Percentiles rank a stretch among this genome's conserved stretches.
Evolutionary conservation across 2,797 vertebrate species (phyloP).

Genomic region (Sciurus carolinensis): DNA sequence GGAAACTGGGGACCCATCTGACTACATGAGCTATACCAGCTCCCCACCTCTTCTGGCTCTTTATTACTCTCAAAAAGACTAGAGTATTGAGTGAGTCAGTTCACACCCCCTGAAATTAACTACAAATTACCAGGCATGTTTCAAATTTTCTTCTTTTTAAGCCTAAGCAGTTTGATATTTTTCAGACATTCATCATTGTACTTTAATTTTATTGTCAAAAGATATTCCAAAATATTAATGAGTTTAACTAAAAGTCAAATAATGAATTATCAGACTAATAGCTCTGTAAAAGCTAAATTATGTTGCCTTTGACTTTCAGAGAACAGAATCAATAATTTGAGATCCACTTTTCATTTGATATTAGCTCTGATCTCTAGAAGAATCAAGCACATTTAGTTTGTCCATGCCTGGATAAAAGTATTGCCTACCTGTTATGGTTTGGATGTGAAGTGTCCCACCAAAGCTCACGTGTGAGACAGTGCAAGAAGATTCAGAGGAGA

Average conservation of each 20-base stretch:
- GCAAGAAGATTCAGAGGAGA: no score
- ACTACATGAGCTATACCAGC: neutral
- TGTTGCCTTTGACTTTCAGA: conserved; percentile 75
- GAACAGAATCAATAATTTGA: conserved; percentile 76
- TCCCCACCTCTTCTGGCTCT: neutral
- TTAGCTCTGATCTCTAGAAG: conserved; percentile 72
- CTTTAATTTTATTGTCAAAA: conserved; percentile 56
- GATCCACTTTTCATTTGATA: conserved; percentile 74
- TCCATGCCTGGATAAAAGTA: conserved; percentile 75
- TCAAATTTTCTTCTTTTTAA: neutral
- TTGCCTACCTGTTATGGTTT: neutral
- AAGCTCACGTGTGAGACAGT: no score
- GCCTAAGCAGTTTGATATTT: neutral
- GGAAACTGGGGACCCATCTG: neutral
- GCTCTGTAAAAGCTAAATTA: conserved; percentile 55
- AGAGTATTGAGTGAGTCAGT: neutral
- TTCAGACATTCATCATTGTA: neutral
- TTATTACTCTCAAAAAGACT: neutral
- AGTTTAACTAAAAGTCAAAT: conserved; percentile 3
- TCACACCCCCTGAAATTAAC: neutral
- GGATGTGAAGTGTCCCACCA: no score
- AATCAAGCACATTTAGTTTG: conserved; percentile 72
- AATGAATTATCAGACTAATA: neutral
- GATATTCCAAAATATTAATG: neutral
- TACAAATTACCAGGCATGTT: neutral